These are phyloP conservation scores for Stenopsyche tienmushanensis DNA, from an alignment of 1,140 invertebrate species.

Conservation along the genomic window DNA sequence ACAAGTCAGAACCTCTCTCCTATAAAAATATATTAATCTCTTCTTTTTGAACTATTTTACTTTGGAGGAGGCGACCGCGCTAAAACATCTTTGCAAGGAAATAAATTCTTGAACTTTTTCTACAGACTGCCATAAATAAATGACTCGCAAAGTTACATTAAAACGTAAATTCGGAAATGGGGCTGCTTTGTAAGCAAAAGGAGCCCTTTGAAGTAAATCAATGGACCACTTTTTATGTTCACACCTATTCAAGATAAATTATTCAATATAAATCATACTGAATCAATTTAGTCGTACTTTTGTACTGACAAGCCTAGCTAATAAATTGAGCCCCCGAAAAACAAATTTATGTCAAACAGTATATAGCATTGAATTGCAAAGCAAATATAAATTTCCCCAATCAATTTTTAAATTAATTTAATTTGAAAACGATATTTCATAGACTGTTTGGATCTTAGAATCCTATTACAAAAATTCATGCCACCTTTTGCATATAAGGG, in stretches of 20 bases:
- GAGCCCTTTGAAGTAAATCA: background rate
- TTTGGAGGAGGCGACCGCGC: background rate
- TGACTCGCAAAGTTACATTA: slow-evolving; percentile 9
- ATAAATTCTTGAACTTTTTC: slow-evolving; percentile 3
- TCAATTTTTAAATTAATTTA: too few relatives aligned
- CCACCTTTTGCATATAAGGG: background rate
- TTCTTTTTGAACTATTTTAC: slow-evolving; percentile 7
- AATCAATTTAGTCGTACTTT: too few relatives aligned
- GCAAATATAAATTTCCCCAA: too few relatives aligned
- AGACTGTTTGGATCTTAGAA: background rate
- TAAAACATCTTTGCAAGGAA: background rate
- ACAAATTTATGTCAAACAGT: too few relatives aligned
- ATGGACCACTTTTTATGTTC: background rate
- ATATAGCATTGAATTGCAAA: too few relatives aligned
- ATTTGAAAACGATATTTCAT: background rate
- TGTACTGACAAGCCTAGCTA: background rate
- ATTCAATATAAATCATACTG: background rate
- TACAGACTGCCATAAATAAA: slow-evolving; percentile 2
- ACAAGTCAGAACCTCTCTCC: background rate
- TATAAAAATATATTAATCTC: slow-evolving; percentile 12
- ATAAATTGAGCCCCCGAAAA: background rate
- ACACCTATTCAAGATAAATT: background rate
- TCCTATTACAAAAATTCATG: background rate
- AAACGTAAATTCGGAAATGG: slow-evolving; percentile 7
- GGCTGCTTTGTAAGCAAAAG: background rate